phyloP scores from a whole-genome alignment of 2,797 vertebrate genomes.

The Pipistrellus nathusii region DNA sequence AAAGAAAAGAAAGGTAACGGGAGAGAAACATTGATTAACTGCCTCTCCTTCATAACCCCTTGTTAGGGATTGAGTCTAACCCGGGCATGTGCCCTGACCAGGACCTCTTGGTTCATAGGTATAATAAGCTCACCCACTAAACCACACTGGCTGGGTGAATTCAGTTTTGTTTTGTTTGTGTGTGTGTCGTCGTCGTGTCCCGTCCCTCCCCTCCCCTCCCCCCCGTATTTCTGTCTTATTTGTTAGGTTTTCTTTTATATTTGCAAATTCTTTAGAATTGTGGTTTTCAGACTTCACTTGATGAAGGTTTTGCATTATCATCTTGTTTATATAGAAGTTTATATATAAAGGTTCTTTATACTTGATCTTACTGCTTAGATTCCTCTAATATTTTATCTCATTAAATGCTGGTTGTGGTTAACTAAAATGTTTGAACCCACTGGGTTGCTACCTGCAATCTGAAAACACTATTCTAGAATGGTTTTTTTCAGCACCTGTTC shows the following conservation, averaged over 20 bases:
- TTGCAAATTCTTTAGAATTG: neutral
- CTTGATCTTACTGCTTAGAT: neutral
- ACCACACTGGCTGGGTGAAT: too few relatives aligned
- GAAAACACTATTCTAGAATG: neutral
- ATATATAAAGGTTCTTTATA: neutral
- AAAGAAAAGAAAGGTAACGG: too few relatives aligned
- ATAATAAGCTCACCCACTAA: too few relatives aligned
- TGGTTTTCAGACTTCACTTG: neutral
- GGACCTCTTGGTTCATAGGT: too few relatives aligned
- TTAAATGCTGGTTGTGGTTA: slow-evolving; percentile 14
- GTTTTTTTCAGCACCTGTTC: neutral
- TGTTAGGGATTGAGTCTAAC: too few relatives aligned
- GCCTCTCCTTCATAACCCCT: too few relatives aligned
- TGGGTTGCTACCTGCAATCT: neutral
- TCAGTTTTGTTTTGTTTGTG: neutral
- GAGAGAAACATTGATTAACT: too few relatives aligned
- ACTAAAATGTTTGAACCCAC: neutral
- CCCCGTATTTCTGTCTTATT: neutral
- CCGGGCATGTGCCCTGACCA: too few relatives aligned
- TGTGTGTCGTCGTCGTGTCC: too few relatives aligned
- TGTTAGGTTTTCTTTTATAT: neutral
- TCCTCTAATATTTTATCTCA: neutral
- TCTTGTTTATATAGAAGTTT: neutral
- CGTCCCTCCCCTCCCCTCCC: too few relatives aligned
- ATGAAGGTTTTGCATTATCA: neutral